A percentile compares a stretch with the other conserved stretches of the same genome.
phyloP scores from a whole-genome alignment of 2,797 vertebrate genomes.

The Gallinago stenura region DNA sequence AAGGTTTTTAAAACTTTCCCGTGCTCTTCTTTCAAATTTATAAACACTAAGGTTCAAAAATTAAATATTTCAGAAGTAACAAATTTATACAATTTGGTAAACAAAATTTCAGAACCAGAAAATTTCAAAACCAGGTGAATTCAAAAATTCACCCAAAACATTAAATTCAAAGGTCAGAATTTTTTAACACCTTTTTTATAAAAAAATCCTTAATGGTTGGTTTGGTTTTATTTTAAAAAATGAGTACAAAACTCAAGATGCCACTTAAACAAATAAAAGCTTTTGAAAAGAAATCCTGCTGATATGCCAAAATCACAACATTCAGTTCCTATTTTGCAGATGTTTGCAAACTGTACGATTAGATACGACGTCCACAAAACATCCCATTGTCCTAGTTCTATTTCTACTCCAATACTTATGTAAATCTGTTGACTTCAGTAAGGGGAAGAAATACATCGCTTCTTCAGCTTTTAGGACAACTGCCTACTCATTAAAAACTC shows the following conservation, averaged over 20 bases:
- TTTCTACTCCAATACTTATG: neutral
- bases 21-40: neutral
- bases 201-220: neutral
- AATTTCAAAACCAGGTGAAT: neutral
- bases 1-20: neutral
- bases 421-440: neutral
- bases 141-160: neutral
- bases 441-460: neutral
- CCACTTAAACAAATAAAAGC: neutral
- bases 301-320: neutral
- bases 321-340: slow-evolving; percentile 20
- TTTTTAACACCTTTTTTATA: fast-evolving
- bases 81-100: neutral
- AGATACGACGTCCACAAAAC: neutral
- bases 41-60: neutral
- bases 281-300: slow-evolving; percentile 7
- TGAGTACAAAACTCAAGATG: neutral
- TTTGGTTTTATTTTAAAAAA: neutral
- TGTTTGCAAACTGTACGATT: neutral
- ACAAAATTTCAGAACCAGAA: neutral
- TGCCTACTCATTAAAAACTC: neutral
- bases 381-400: neutral
- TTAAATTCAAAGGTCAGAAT: neutral
- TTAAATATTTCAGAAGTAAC: neutral
- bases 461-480: neutral